These are phyloP conservation scores for Sciaenops ocellatus DNA, from an alignment of 2,797 vertebrate genomes.

Conservation along the genomic window DNA sequence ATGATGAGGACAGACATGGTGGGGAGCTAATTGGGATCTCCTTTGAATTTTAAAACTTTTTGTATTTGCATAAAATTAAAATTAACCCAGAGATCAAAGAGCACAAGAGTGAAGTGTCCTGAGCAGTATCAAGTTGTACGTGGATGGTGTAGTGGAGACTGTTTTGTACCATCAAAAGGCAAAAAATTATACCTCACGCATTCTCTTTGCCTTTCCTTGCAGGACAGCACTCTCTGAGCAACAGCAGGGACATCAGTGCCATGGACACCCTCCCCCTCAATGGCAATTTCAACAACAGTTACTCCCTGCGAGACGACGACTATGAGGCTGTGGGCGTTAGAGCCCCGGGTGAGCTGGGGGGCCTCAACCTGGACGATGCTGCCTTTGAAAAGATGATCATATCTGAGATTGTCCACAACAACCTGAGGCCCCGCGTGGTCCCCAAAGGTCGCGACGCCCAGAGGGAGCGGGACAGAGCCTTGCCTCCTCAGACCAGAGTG, in stretches of 20 bases:
- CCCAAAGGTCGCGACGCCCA: conserved; percentile 74
- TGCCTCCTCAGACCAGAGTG: conserved; percentile 72
- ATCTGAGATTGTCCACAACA: conserved; percentile 98
- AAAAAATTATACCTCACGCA: conserved; percentile 49
- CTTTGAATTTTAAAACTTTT: conserved; percentile 55
- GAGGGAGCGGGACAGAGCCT: conserved; percentile 66
- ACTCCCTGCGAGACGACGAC: conserved; percentile 95
- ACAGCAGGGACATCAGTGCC: conserved; percentile 98
- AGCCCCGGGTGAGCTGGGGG: conserved; percentile 89
- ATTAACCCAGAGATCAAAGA: conserved; percentile 67
- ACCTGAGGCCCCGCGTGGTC: conserved; percentile 91
- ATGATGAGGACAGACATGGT: conserved; percentile 47
- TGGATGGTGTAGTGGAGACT: conserved; percentile 68
- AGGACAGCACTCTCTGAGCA: conserved; percentile 99
- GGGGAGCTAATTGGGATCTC: conserved; percentile 65
- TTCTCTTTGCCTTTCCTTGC: conserved; percentile 79
- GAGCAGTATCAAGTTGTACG: conserved; percentile 91
- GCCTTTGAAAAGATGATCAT: conserved; percentile 99
- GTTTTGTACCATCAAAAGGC: conserved; percentile 23
- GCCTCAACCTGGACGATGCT: conserved; percentile 93
- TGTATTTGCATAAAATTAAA: conserved; percentile 60
- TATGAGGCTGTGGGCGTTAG: conserved; percentile 90
- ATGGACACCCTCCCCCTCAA: conserved; percentile 99
- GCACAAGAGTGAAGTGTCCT: conserved; percentile 86
- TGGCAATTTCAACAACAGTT: conserved; percentile 99